Percentiles rank a stretch among this genome's conserved stretches.
These are phyloP conservation scores for Cistogaster globosa DNA, from an alignment of 2,888 invertebrate species.

Conservation along the genomic window DNA sequence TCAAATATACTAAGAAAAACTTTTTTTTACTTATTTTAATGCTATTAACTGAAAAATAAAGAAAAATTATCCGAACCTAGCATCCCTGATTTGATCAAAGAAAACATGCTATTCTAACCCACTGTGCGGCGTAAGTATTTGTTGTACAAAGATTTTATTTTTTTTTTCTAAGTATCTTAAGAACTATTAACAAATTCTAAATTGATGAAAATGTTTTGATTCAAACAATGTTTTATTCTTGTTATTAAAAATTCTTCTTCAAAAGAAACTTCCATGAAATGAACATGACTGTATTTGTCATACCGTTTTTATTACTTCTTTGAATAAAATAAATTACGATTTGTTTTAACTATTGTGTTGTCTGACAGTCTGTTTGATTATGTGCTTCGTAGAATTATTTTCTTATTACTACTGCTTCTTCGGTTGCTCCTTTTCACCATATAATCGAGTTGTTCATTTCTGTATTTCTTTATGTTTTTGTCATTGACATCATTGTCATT, in stretches of 20 bases:
- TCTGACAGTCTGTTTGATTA: not conserved
- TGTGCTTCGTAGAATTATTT: not conserved
- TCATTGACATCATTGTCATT: conserved; percentile 54
- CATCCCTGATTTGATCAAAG: too few species aligned
- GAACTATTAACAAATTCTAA: too few species aligned
- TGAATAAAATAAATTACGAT: not conserved
- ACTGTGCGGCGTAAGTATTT: too few species aligned
- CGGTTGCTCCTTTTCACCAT: not conserved
- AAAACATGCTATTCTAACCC: too few species aligned
- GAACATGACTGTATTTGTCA: not conserved
- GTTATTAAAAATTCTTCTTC: not conserved
- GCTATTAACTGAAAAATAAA: too few species aligned
- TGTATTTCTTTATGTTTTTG: conserved; percentile 54
- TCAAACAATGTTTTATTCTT: too few species aligned
- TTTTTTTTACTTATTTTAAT: too few species aligned
- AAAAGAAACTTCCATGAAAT: not conserved
- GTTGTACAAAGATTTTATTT: too few species aligned
- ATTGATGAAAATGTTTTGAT: too few species aligned
- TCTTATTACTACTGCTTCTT: not conserved
- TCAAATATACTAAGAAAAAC: too few species aligned
- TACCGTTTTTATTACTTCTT: not conserved
- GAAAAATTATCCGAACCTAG: too few species aligned
- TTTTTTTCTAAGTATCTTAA: too few species aligned
- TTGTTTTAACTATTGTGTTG: not conserved
- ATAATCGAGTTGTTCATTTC: conserved; percentile 48